Base-by-base conservation (phyloP, 1,140 invertebrate genomes). In the Heterodera carotae region DNA sequence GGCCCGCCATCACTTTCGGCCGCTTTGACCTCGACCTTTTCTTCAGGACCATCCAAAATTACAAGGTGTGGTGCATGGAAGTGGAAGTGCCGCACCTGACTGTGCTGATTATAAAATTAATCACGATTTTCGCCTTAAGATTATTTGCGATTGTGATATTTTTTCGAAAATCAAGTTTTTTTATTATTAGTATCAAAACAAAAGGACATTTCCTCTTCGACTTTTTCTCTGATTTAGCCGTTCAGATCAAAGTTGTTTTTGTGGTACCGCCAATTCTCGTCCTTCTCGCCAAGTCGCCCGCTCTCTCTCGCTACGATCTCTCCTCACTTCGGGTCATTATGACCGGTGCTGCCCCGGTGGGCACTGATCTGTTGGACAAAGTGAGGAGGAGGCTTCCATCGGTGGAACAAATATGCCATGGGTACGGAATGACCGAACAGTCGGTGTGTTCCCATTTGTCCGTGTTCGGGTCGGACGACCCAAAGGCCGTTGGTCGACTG, bases 21-120 rank as follows among this genome's bases (percentile, higher is more conserved):
- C 92, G 91, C 88, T 96, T 95, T 88, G 91, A 93, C 18, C 90
- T 91, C 75, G 86, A 91, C 62, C 84, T 90, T 5, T 93, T 92
- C 83, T 88, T 93, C 2, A 90, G 90, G 76, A 89, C 90, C 0
- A 90, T 93, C 36, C 89, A 93, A 81, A 89, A 91, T 69, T 89
- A 91, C 71, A 91, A 90, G 89, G 89, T 92, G 77, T 66, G 31
- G 33, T 43, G n/a, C 22, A 60, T 29, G 43, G 69, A 18, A n/a
- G n/a, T n/a, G n/a, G n/a, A n/a, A n/a, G n/a, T n/a, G n/a, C n/a
- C n/a, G n/a, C n/a, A n/a, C n/a, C n/a, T n/a, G n/a, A n/a, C n/a
- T n/a, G n/a, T n/a, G n/a, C n/a, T n/a, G n/a, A n/a, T n/a, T n/a
- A n/a, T n/a, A n/a, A n/a, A n/a, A n/a, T n/a, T n/a, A n/a, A n/a